These are phyloP conservation scores for Callorhinus ursinus DNA, from an alignment of 2,113 vertebrate species.

Conservation along the genomic window DNA sequence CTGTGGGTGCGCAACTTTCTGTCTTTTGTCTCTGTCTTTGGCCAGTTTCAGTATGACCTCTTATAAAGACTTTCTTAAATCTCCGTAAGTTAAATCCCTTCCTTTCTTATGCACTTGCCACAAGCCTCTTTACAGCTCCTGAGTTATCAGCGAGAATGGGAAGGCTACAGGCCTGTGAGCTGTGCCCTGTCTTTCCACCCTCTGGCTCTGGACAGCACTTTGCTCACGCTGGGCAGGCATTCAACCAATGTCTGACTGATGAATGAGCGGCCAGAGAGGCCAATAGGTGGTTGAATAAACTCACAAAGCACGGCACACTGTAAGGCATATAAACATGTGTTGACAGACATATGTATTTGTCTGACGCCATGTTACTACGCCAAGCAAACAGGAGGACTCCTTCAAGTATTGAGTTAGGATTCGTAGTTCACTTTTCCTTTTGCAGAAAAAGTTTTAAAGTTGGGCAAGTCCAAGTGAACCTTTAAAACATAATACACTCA, in stretches of 20 bases:
- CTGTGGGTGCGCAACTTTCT: background rate
- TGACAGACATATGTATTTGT: accelerated
- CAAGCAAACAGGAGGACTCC: background rate
- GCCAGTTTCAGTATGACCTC: background rate
- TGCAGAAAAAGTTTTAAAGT: background rate
- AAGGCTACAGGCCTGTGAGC: accelerated
- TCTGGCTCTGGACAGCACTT: background rate
- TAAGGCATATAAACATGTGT: accelerated
- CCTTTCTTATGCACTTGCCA: background rate
- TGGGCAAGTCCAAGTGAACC: background rate
- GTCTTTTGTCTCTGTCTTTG: background rate
- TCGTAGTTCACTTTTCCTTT: background rate
- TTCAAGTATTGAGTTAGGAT: background rate
- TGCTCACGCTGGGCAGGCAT: background rate
- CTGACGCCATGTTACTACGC: accelerated
- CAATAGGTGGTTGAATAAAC: background rate
- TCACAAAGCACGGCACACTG: background rate
- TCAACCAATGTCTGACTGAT: accelerated
- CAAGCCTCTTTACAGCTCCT: background rate
- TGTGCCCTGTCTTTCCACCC: background rate
- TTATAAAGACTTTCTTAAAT: background rate
- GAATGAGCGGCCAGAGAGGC: background rate
- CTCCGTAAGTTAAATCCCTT: background rate
- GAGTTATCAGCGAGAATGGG: accelerated
- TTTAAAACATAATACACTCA: background rate